Evolutionary conservation across 2,797 vertebrate species (phyloP), one percentile per base, ranked within the genome.

Genomic region (Clangula hyemalis): DNA sequence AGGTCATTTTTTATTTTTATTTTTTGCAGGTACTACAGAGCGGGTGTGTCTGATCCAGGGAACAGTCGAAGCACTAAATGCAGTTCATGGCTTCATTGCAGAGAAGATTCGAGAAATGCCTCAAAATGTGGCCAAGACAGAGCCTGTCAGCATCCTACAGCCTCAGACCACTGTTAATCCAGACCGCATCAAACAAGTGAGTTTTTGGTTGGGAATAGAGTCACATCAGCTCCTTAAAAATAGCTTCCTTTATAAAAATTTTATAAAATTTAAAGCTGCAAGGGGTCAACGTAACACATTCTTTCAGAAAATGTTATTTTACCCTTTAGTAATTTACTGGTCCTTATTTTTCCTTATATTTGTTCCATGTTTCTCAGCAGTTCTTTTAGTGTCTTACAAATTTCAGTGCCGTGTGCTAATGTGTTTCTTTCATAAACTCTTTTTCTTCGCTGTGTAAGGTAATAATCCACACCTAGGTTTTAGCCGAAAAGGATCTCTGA

Each of bases 21-120:
- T 94, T 2, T 93, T 73, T 88, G 58, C 94, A 99, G 99, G 99
- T 98, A 99, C 99, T 97, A 99, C 99, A 97, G 99, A 99, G 95
- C 98, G 99, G 41, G 99, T 99, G 96, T 99, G 99, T 98, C 98
- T 99, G 98, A 99, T 99, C 98, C 99, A 99, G 98, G 99, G 99
- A 98, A 99, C 99, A 75, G 99, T 99, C 51, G 99, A 99, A 98
- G 99, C 99, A 76, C 98, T 99, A 95, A 99, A 99, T 97, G 99
- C 99, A 62, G 99, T 99, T 96, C 99, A 99, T 98, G 99, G 99
- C 98, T 99, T 99, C 97, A 99, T 99, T 83, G 99, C 99, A 47
- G 99, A 99, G 98, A 99, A 99, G 97, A 99, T 99, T 94, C 98
- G 99, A 18, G 99, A 99, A 98, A 99, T 99, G 99, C 99, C 99